These are phyloP conservation scores for Drosophila virilis DNA, from an alignment of 1,140 invertebrate species.

Conservation along the genomic window DNA sequence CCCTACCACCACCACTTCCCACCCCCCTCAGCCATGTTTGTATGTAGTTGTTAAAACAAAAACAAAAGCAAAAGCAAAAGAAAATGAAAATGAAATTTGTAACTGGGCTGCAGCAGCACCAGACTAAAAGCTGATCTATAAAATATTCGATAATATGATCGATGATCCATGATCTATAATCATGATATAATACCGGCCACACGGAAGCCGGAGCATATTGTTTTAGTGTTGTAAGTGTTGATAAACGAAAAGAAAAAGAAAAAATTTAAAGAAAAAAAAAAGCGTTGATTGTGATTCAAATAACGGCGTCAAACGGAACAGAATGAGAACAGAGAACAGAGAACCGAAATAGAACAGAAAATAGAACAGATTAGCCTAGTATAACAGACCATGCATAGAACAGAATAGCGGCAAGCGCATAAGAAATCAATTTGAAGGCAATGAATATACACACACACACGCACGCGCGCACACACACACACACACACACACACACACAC, in stretches of 20 bases:
- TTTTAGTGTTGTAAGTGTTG: conserved; percentile 66
- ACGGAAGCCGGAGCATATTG: conserved; percentile 22
- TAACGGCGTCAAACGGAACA: conserved; percentile 48
- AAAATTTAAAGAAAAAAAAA: conserved; percentile 24
- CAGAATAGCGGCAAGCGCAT: conserved; percentile 58
- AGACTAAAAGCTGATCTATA: conserved; percentile 8
- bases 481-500: neutral
- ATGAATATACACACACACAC: neutral
- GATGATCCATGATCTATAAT: conserved; percentile 11
- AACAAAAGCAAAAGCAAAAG: conserved; percentile 2
- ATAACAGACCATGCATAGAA: conserved; percentile 20
- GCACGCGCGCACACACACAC: neutral
- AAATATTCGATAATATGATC: neutral
- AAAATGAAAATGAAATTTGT: neutral
- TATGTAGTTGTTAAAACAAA: conserved; percentile 46
- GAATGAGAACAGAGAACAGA: conserved; percentile 27
- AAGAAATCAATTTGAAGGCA: conserved; percentile 33
- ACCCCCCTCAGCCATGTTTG: conserved; percentile 31
- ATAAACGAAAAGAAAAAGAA: conserved; percentile 26
- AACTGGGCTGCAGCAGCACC: conserved; percentile 11
- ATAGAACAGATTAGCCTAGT: conserved; percentile 23
- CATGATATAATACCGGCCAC: conserved; percentile 2
- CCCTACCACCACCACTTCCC: neutral
- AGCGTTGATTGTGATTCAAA: conserved; percentile 79
- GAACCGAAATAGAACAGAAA: conserved; percentile 32